Evolutionary conservation across 2,113 vertebrate species (phyloP), one percentile per base, ranked within the genome.

Genomic region (Rhombomys opimus): DNA sequence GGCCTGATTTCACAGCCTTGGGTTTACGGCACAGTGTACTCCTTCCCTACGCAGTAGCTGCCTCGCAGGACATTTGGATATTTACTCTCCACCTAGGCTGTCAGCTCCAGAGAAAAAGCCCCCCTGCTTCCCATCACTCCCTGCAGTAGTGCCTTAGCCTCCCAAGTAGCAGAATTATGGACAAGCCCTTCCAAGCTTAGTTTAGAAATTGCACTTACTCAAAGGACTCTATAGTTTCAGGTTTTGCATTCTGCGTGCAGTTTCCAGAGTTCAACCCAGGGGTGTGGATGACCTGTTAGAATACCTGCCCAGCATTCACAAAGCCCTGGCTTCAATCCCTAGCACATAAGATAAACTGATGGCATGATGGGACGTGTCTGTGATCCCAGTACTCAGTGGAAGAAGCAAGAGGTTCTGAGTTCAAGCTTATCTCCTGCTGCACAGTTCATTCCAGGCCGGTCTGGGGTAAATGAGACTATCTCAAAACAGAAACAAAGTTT

Each of bases 121-220:
- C 46, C 4, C 73, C 46, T 41, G 22, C 73, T 75, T 11, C 38
- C 73, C 0, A 11, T 38, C 11, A 14, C 38, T 3, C 13, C 38
- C 5, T 76, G 41, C 41, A 25, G 22, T 46, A 38, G 10, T 46
- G 46, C 10, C 73, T 46, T 23, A 12, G 38, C 38, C 46, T 46
- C 41, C 73, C 73, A 27, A 27, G 73, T 7, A 50, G 73, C 41
- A 46, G 23, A 50, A 25, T 32, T 78, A 7, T 52, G 27, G 46
- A 18, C 75, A 78, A 18, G 46, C 15, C 7, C 17, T 78, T 46
- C 38, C 82, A 65, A 2, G 15, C 38, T 46, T 61, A 0, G 63
- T 12, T 68, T 17, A 50, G 80, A 96, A 90, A 90, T 9, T 2
- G 76, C 82, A 92, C 92, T 90, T 92, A 63, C 65, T 67, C 46